phyloP scores from a whole-genome alignment of 2,888 invertebrate genomes.

The Mythimna vitellina region DNA sequence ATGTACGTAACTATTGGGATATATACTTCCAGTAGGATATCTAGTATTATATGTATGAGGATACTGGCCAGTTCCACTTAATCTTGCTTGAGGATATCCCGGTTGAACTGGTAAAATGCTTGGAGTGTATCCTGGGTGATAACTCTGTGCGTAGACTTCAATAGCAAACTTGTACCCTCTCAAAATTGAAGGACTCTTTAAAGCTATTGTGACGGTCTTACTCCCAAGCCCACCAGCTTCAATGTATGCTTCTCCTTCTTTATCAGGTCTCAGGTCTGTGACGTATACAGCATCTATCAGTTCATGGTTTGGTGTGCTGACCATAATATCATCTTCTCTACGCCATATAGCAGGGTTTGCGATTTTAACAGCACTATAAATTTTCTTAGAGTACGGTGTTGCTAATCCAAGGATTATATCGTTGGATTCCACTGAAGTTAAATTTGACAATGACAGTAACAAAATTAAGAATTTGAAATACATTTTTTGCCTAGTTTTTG shows the following conservation, averaged over 20 bases:
- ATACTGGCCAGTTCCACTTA: constrained; percentile 46
- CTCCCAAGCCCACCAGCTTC: constrained; percentile 81
- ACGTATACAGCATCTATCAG: constrained; percentile 80
- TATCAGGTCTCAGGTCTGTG: constrained; percentile 82
- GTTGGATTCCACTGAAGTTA: constrained; percentile 51
- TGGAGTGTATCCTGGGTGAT: constrained; percentile 57
- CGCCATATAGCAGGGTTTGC: constrained; percentile 82
- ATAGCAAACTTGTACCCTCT: constrained; percentile 83
- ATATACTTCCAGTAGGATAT: constrained; percentile 40
- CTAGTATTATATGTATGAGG: constrained; percentile 32
- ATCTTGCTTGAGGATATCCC: constrained; percentile 36
- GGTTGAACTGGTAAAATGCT: constrained; percentile 11
- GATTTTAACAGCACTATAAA: constrained; percentile 79
- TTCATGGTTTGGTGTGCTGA: constrained; percentile 76
- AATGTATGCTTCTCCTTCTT: constrained; percentile 80
- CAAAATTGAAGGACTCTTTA: constrained; percentile 82
- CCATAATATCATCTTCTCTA: constrained; percentile 78
- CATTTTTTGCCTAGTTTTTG: constrained; percentile 18
- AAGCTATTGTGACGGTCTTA: constrained; percentile 78
- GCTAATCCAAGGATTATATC: constrained; percentile 55
- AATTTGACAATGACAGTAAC: constrained; percentile 13
- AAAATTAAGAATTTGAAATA: constrained; percentile 16
- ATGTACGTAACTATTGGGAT: constrained; percentile 37
- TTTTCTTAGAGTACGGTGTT: constrained; percentile 73
- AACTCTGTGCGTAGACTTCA: constrained; percentile 78